phyloP scores from a whole-genome alignment of 2,113 vertebrate species.

The Tragelaphus scriptus region DNA sequence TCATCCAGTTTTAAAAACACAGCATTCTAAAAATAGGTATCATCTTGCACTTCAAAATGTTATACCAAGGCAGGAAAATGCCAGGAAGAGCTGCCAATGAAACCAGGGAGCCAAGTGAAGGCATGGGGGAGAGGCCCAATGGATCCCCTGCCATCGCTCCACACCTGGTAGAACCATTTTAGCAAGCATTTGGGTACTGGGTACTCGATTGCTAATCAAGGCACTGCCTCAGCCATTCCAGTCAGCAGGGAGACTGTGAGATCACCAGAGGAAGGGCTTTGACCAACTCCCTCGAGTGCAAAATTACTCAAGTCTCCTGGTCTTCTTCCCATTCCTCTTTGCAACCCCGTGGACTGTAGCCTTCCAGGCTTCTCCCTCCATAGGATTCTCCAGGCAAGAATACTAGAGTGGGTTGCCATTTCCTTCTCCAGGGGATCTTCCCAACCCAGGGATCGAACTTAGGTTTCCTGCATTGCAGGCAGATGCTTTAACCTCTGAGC shows the following conservation, averaged over 20 bases:
- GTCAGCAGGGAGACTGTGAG: background rate
- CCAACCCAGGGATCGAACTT: too few relatives aligned
- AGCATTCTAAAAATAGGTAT: background rate
- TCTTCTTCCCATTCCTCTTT: background rate
- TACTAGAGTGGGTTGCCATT: too few relatives aligned
- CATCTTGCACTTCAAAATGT: background rate
- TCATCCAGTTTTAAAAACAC: background rate
- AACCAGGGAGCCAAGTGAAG: background rate
- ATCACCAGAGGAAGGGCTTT: background rate
- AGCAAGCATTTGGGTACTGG: background rate
- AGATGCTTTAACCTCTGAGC: too few relatives aligned
- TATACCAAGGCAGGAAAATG: background rate
- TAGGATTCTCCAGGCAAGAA: too few relatives aligned
- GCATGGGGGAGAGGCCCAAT: background rate
- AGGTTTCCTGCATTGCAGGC: too few relatives aligned
- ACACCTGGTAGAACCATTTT: too few relatives aligned
- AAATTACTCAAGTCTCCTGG: background rate
- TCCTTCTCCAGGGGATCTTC: too few relatives aligned
- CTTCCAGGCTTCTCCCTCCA: too few relatives aligned
- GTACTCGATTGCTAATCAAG: background rate
- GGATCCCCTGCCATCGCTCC: background rate
- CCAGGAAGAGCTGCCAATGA: background rate
- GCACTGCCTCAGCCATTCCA: background rate
- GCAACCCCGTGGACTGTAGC: too few relatives aligned
- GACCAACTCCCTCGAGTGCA: background rate